Percentiles rank a stretch among this genome's conserved stretches.
Evolutionary conservation across 1,140 invertebrate genomes (phyloP).

Genomic region (Oedothorax gibbosus): DNA sequence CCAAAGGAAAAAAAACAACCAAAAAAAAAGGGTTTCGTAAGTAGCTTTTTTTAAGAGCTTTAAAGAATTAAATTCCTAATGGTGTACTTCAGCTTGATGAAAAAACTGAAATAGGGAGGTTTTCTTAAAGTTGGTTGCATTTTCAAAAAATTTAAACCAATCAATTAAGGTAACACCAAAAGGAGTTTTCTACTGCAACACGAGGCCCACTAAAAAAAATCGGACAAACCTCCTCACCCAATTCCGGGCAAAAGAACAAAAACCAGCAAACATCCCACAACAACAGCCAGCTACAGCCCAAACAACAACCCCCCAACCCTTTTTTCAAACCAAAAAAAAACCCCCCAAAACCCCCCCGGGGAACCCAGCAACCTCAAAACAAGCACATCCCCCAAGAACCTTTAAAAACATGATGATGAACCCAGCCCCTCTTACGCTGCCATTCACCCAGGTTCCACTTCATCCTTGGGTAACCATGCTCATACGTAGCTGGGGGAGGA

Average conservation of each 20-base stretch:
- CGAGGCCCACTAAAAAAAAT: slow-evolving; percentile 74
- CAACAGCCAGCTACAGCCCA: slow-evolving; percentile 60
- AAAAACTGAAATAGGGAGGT: no score
- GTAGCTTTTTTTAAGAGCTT: no score
- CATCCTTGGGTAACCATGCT: slow-evolving; percentile 88
- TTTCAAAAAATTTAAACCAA: background rate
- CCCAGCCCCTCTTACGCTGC: slow-evolving; percentile 70
- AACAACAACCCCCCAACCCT: slow-evolving; percentile 41
- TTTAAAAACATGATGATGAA: slow-evolving; percentile 67
- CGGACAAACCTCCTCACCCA: slow-evolving; percentile 59
- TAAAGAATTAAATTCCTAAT: no score
- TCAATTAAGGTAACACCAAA: slow-evolving; percentile 82
- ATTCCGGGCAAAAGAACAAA: slow-evolving; percentile 65
- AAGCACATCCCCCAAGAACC: slow-evolving; percentile 2
- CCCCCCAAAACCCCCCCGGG: slow-evolving; percentile 15
- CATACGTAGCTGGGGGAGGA: slow-evolving; percentile 81
- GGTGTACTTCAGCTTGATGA: no score
- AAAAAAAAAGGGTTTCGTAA: no score
- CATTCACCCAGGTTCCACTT: slow-evolving; percentile 88
- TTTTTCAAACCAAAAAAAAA: slow-evolving; percentile 43
- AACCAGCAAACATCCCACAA: slow-evolving; percentile 69
- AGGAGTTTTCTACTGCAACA: slow-evolving; percentile 94
- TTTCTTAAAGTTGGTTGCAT: no score
- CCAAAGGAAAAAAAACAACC: no score
- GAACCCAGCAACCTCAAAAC: background rate